phyloP scores from a whole-genome alignment of 2,113 vertebrate genomes.

The Pomatostomus ruficeps region DNA sequence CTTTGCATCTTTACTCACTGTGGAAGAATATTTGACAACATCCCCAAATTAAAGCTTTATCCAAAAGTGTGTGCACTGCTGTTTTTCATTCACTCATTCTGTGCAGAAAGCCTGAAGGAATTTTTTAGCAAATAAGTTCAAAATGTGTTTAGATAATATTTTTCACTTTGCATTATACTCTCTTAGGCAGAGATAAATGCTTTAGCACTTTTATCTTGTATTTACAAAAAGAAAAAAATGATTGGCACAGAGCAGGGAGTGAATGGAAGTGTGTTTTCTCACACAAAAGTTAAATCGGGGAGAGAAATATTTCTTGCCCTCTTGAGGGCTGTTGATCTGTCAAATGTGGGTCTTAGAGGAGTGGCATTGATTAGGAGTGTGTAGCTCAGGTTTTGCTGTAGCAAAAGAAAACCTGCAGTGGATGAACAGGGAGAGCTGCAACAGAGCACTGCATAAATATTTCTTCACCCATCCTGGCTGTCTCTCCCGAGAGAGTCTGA shows the following conservation, averaged over 20 bases:
- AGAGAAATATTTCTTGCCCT: neutral
- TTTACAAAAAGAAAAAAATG: neutral
- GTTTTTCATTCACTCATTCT: neutral
- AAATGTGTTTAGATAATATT: neutral
- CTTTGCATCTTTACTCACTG: neutral
- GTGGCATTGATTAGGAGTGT: neutral
- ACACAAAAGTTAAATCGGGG: slow-evolving; percentile 8
- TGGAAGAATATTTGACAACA: neutral
- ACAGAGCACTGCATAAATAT: neutral
- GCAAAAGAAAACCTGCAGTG: neutral
- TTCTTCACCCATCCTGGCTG: neutral
- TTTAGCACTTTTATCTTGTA: neutral
- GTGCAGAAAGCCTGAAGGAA: neutral
- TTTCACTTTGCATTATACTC: neutral
- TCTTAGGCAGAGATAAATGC: neutral
- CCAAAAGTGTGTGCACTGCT: neutral
- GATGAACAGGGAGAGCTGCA: neutral
- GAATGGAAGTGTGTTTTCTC: neutral
- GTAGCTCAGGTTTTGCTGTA: neutral
- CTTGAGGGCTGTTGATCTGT: neutral
- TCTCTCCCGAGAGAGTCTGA: neutral
- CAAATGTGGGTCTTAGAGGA: neutral
- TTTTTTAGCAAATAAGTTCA: neutral
- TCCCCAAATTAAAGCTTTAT: neutral
- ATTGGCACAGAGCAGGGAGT: neutral